phyloP scores from a whole-genome alignment of 2,113 vertebrate genomes.

The Jaculus jaculus region DNA sequence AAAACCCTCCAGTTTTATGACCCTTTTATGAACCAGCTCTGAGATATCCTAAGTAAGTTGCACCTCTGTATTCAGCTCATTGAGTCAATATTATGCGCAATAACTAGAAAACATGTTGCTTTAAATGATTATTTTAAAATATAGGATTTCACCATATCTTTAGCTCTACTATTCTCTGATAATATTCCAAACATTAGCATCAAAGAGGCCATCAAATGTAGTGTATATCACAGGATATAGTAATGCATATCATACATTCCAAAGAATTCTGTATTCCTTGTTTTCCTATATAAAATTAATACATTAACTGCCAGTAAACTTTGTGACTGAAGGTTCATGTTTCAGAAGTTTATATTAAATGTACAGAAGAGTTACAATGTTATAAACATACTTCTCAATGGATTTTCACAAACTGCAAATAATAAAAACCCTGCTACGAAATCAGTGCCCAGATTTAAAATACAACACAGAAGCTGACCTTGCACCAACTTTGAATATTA shows the following conservation, averaged over 20 bases:
- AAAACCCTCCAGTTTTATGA: background rate
- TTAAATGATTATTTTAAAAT: background rate
- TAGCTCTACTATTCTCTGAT: background rate
- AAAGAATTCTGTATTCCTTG: background rate
- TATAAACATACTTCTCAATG: background rate
- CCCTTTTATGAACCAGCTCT: background rate
- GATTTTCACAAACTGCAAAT: background rate
- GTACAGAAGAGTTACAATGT: background rate
- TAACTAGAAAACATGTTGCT: background rate
- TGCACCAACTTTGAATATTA: background rate
- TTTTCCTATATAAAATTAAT: background rate
- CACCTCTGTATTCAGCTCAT: background rate
- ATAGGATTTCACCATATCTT: background rate
- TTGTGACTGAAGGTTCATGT: background rate
- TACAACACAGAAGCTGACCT: background rate
- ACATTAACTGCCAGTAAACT: background rate
- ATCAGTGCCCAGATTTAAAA: background rate
- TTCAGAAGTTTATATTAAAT: background rate
- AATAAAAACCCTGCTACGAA: background rate
- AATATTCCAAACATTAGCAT: background rate
- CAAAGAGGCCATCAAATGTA: background rate
- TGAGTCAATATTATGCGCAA: background rate
- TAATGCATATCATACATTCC: background rate
- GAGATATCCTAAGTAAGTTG: background rate
- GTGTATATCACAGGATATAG: background rate